A percentile compares a stretch with the other conserved stretches of the same genome.
Conservation (phyloP, 2,888 invertebrate genomes). For the Palloptera scutellata region DNA sequence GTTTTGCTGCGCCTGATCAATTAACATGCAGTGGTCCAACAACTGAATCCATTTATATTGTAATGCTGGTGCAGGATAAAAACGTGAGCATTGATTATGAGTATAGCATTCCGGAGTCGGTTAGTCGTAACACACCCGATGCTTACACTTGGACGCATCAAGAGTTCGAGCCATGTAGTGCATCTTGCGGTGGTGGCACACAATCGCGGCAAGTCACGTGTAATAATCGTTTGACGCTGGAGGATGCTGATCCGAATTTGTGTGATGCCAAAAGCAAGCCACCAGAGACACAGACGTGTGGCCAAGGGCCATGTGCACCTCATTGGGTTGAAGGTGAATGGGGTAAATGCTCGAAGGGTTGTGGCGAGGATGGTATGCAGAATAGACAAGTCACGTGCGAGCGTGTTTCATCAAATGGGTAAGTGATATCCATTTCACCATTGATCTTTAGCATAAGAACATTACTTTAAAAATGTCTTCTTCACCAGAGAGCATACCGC, state of each 20-base stretch:
- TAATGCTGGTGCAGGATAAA: slow-evolving; percentile 81
- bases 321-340: slow-evolving; percentile 82
- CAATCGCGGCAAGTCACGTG: slow-evolving; percentile 84
- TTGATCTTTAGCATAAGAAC: background rate
- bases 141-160: slow-evolving; percentile 82
- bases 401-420: slow-evolving; percentile 78
- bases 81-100: slow-evolving; percentile 89
- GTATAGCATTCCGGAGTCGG: slow-evolving; percentile 83
- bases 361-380: slow-evolving; percentile 79
- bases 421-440: slow-evolving; percentile 40
- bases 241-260: slow-evolving; percentile 75
- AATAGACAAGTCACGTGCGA: slow-evolving; percentile 81
- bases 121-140: slow-evolving; percentile 73
- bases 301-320: slow-evolving; percentile 78
- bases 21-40: slow-evolving; percentile 87
- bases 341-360: slow-evolving; percentile 83
- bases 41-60: slow-evolving; percentile 86
- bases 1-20: slow-evolving; percentile 84
- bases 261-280: slow-evolving; percentile 84
- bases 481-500: slow-evolving; percentile 68
- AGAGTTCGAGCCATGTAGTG: slow-evolving; percentile 79
- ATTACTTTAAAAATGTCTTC: background rate
- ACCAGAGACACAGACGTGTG: slow-evolving; percentile 74
- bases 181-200: slow-evolving; percentile 89
- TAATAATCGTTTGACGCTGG: slow-evolving; percentile 76